These are phyloP conservation scores for Zosterops pallidus DNA, from an alignment of 2,113 vertebrate genomes.

Conservation along the genomic window DNA sequence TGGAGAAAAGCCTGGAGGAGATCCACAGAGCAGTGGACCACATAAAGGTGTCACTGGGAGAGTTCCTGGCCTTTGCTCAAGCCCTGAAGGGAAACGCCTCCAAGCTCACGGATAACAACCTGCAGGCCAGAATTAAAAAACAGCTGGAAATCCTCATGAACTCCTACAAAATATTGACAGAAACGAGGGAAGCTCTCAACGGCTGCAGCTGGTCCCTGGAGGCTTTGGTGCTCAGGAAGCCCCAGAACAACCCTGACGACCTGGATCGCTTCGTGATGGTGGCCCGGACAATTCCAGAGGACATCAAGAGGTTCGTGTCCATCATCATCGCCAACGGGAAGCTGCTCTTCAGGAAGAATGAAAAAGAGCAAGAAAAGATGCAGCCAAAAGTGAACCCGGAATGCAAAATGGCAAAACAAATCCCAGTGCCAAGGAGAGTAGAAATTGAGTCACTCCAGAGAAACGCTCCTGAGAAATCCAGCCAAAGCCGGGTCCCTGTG, in stretches of 20 bases:
- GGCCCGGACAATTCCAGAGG: slow-evolving; percentile 88
- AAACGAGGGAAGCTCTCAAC: slow-evolving; percentile 78
- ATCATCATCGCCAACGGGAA: slow-evolving; percentile 91
- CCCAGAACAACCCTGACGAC: slow-evolving; percentile 79
- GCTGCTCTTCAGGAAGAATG: slow-evolving; percentile 83
- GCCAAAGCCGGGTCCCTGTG: not conserved
- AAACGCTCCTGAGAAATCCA: not conserved
- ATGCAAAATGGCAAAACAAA: not conserved
- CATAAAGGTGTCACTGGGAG: slow-evolving; percentile 73
- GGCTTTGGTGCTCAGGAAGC: slow-evolving; percentile 75
- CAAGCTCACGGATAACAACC: slow-evolving; percentile 76
- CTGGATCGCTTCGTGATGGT: slow-evolving; percentile 92
- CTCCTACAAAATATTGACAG: slow-evolving; percentile 84
- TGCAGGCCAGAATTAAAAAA: slow-evolving; percentile 83
- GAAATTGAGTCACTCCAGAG: slow-evolving; percentile 15
- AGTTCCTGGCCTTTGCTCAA: slow-evolving; percentile 83
- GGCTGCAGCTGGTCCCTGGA: slow-evolving; percentile 79
- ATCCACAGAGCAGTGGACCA: slow-evolving; percentile 79
- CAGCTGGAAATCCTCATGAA: slow-evolving; percentile 83
- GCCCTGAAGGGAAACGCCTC: slow-evolving; percentile 74
- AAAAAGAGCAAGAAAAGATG: slow-evolving; percentile 57
- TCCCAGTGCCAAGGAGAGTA: not conserved
- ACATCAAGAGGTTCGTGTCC: slow-evolving; percentile 88
- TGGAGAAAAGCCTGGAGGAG: slow-evolving; percentile 81
- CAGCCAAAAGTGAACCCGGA: not conserved